phyloP scores from a whole-genome alignment of 1,140 invertebrate species.

The Patella vulgata region DNA sequence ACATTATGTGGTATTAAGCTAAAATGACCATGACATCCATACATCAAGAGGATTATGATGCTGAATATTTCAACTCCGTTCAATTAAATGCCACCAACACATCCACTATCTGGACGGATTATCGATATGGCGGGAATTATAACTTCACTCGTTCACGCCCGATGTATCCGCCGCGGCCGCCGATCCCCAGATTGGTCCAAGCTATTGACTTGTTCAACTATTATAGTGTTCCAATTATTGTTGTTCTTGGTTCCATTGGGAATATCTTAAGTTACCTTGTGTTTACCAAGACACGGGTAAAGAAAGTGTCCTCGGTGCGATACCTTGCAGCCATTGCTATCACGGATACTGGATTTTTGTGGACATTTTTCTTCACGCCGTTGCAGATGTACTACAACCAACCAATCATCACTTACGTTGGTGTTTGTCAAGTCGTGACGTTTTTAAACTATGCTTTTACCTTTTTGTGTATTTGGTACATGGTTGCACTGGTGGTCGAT shows the following conservation, averaged over 20 bases:
- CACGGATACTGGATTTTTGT: constrained; percentile 70
- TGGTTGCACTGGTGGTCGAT: constrained; percentile 51
- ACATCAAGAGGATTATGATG: too few species aligned
- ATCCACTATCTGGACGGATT: too few species aligned
- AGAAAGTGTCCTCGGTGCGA: constrained; percentile 71
- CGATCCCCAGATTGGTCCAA: too few species aligned
- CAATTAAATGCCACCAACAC: too few species aligned
- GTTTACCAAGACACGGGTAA: constrained; percentile 71
- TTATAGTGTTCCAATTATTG: constrained; percentile 65
- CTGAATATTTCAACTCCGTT: too few species aligned
- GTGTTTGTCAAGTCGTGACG: constrained; percentile 41
- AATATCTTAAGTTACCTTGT: constrained; percentile 71
- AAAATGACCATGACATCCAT: too few species aligned
- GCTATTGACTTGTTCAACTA: too few species aligned
- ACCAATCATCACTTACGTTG: constrained; percentile 27
- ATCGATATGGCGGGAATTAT: too few species aligned
- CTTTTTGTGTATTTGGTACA: constrained; percentile 56
- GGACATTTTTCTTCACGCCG: constrained; percentile 32
- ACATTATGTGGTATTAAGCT: too few species aligned
- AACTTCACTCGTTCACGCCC: too few species aligned
- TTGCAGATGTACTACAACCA: constrained; percentile 28
- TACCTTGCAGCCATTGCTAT: constrained; percentile 72
- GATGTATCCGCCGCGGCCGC: too few species aligned
- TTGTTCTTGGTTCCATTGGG: constrained; percentile 69
- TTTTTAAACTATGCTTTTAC: constrained; percentile 44